These are phyloP conservation scores for Colinus virginianus DNA, from an alignment of 2,113 vertebrate genomes.

Conservation along the genomic window DNA sequence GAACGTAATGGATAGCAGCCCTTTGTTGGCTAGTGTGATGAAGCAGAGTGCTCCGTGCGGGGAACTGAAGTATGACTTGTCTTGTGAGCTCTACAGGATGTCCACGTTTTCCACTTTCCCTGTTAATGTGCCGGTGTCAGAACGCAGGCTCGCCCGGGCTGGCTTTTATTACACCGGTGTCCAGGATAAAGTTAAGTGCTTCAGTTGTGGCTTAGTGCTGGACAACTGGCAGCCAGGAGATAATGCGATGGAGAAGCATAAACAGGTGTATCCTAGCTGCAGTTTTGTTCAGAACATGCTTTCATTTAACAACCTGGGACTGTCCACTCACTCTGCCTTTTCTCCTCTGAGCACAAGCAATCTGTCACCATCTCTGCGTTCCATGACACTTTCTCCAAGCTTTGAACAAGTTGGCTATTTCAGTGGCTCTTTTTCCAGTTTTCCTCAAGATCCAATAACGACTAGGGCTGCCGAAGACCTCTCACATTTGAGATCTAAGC, in stretches of 20 bases:
- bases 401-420: constrained; percentile 85
- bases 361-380: constrained; percentile 64
- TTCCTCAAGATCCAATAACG: constrained; percentile 82
- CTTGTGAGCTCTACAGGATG: constrained; percentile 94
- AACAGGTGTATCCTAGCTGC: constrained; percentile 88
- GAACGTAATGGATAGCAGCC: constrained; percentile 87
- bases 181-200: constrained; percentile 93
- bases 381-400: constrained; percentile 58
- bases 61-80: constrained; percentile 90
- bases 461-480: constrained; percentile 84
- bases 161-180: constrained; percentile 94
- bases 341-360: constrained; percentile 70
- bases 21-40: constrained; percentile 81
- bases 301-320: constrained; percentile 78
- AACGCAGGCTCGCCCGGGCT: constrained; percentile 92
- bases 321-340: constrained; percentile 83
- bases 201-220: constrained; percentile 87
- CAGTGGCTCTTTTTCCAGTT: constrained; percentile 83
- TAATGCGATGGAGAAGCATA: constrained; percentile 90
- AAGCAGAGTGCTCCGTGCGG: constrained; percentile 76
- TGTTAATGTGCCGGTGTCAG: constrained; percentile 75
- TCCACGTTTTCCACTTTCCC: constrained; percentile 93
- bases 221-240: constrained; percentile 94
- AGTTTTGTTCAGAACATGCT: constrained; percentile 87
- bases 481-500: constrained; percentile 79